A percentile compares a stretch with the other conserved stretches of the same genome.
phyloP scores from a whole-genome alignment of 2,797 vertebrate species.

The Phoeniculus purpureus region DNA sequence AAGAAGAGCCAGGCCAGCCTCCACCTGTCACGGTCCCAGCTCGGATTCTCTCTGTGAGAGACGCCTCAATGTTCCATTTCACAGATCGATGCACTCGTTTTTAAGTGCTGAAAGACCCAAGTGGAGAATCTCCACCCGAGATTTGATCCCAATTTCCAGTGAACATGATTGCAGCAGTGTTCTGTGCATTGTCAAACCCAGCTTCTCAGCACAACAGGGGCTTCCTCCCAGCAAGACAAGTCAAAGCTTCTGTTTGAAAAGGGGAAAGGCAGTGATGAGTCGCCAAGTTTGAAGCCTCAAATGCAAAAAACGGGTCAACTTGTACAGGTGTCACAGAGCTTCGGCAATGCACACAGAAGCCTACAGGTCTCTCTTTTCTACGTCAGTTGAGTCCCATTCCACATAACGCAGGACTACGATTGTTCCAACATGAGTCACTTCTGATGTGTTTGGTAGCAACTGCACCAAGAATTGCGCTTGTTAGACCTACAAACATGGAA shows the following conservation, averaged over 20 bases:
- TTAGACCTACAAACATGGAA: neutral
- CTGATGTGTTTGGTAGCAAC: neutral
- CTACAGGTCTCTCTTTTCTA: neutral
- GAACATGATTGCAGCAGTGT: neutral
- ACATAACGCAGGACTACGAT: neutral
- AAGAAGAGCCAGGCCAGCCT: neutral
- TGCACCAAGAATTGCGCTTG: neutral
- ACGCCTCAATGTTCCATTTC: neutral
- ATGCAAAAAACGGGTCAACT: too few relatives aligned
- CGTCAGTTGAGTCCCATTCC: neutral
- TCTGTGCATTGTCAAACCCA: neutral
- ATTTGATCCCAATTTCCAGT: neutral
- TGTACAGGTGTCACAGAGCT: too few relatives aligned
- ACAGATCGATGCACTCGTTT: neutral
- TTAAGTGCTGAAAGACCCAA: neutral
- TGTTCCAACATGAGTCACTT: neutral
- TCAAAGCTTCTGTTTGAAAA: neutral
- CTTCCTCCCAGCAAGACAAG: neutral
- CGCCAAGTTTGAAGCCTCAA: neutral
- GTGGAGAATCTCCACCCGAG: neutral
- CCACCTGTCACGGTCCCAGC: neutral
- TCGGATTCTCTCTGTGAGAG: rapidly evolving
- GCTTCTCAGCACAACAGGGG: neutral
- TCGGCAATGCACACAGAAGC: neutral
- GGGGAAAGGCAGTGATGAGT: neutral